phyloP scores from a whole-genome alignment of 2,888 invertebrate genomes.

The Nomada hirtipes region DNA sequence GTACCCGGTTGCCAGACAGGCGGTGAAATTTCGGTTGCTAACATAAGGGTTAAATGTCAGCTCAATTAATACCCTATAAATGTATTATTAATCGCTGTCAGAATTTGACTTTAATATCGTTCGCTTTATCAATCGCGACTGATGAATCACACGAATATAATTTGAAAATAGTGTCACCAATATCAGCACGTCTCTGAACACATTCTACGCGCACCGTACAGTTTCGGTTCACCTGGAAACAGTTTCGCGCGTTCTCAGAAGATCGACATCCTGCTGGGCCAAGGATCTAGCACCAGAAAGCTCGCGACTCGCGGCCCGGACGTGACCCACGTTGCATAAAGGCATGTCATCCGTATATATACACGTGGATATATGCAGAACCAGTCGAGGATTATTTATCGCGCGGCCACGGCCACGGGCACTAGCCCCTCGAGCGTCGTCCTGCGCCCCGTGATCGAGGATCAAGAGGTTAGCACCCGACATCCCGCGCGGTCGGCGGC shows the following conservation, averaged over 20 bases:
- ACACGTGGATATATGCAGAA: constrained; percentile 58
- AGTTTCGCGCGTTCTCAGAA: not conserved
- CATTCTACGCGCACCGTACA: not conserved
- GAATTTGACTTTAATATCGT: no score
- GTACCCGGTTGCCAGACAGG: no score
- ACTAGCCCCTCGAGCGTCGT: constrained; percentile 38
- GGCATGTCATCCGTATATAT: constrained; percentile 52
- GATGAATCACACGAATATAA: not conserved
- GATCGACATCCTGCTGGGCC: constrained; percentile 61
- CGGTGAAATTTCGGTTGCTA: no score
- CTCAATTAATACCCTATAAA: no score
- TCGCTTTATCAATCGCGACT: no score
- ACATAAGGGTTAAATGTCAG: no score
- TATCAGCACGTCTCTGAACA: not conserved
- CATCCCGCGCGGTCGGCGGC: constrained; percentile 61
- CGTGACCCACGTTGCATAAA: constrained; percentile 42
- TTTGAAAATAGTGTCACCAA: no score
- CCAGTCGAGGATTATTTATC: constrained; percentile 64
- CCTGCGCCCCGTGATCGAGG: constrained; percentile 41
- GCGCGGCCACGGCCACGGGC: constrained; percentile 32
- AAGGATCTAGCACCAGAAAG: constrained; percentile 54
- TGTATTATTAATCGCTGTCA: no score
- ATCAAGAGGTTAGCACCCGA: constrained; percentile 67
- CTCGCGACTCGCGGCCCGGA: constrained; percentile 37
- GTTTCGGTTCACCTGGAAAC: not conserved